These are phyloP conservation scores for Chroicocephalus ridibundus DNA, from an alignment of 2,113 vertebrate species.

Conservation along the genomic window DNA sequence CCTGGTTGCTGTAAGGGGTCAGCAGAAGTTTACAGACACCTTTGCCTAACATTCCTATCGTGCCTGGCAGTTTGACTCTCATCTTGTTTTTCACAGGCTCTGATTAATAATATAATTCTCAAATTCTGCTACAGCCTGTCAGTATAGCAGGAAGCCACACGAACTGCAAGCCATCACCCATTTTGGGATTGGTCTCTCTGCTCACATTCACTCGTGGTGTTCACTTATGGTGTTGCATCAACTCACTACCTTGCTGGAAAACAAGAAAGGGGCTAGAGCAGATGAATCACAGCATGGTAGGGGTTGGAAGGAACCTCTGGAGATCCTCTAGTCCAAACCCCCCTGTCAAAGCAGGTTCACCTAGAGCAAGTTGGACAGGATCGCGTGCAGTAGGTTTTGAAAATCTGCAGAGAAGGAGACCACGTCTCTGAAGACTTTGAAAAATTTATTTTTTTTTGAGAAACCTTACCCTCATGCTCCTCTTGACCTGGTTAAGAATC, in stretches of 20 bases:
- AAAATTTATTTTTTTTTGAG: background rate
- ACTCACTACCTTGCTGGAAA: background rate
- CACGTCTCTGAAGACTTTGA: background rate
- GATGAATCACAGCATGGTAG: background rate
- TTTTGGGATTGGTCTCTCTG: background rate
- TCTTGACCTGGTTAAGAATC: background rate
- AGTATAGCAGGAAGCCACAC: background rate
- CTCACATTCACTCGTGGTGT: background rate
- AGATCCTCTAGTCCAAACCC: background rate
- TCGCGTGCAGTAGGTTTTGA: background rate
- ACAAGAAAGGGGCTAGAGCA: background rate
- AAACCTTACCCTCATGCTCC: background rate
- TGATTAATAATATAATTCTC: background rate
- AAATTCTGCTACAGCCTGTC: background rate
- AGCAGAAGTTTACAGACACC: constrained; percentile 64
- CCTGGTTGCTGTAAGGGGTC: constrained; percentile 26
- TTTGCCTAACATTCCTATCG: constrained; percentile 49
- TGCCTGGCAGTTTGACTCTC: constrained; percentile 19
- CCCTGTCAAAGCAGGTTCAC: background rate
- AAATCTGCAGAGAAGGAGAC: background rate
- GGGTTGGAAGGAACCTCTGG: background rate
- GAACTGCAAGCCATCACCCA: background rate
- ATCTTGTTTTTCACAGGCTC: constrained; percentile 10
- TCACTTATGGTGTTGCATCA: background rate
- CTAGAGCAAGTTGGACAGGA: background rate